Evolutionary conservation across 2,888 invertebrate species (phyloP), one percentile per base, ranked within the genome.

Genomic region (Drosophila tripunctata): DNA sequence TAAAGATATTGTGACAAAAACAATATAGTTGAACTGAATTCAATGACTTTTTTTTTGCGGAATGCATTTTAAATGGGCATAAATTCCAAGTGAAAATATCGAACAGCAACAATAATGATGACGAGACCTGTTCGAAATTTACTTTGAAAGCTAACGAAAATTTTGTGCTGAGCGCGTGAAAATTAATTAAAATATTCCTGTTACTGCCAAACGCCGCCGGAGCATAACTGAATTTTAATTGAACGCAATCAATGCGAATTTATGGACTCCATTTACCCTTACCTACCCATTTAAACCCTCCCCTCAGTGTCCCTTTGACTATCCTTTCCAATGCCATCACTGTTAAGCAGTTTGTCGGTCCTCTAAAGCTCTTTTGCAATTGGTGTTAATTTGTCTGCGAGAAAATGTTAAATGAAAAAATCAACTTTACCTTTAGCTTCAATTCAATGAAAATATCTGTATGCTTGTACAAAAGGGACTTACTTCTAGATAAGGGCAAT

Each of bases 221-320:
- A 84, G 88, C 88, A 90, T 89, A 90, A 89, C 89, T 90, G 90
- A 90, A 90, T 90, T 90, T 90, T 90, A 90, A 90, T 90, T 90
- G 90, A 87, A 90, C 88, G 85, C 90, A 90, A 90, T 90, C 90
- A 90, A 90, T 90, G 90, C 87, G 87, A 89, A 89, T 90, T 89
- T 84, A 89, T 89, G 69, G 65, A 84, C 60, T 64, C 84, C 78
- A 36, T 54, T 58, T 30, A 60, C 45, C 60, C 33, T 19, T 17
- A 5, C 43, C 31, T 40, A 4, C 14, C 35, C 48, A 2, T 3
- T 19, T 15, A 15, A 6, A 24, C 14, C 3, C 55, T 21, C 15
- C 35, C 19, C 35, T 36, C 15, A 17, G 4, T 22, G n/a, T 22
- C 27, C 48, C 40, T 30, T 56, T 4, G 27, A 22, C 40, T 12